phyloP scores from a whole-genome alignment of 35 echinoderm and acorn worm genomes.

The Diadema setosum region DNA sequence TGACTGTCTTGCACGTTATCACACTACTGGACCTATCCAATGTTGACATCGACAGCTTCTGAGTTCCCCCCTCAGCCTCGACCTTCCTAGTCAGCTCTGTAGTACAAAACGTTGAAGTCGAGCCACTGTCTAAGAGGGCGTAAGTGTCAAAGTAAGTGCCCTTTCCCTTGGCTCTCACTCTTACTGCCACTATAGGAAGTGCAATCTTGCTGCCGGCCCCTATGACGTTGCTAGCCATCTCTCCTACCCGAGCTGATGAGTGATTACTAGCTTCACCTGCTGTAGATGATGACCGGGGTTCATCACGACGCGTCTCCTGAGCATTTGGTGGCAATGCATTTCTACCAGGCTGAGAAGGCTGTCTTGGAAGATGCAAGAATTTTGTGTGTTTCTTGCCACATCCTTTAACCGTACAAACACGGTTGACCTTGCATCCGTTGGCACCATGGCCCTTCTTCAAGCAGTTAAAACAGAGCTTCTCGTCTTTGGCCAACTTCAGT shows the following conservation, averaged over 20 bases:
- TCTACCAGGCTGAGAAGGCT: no score
- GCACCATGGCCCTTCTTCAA: conserved; percentile 2
- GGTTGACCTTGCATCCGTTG: background rate
- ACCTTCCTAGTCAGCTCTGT: background rate
- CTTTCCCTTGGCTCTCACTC: background rate
- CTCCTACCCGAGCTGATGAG: background rate
- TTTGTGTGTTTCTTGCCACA: conserved; percentile 43
- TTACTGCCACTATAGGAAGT: conserved; percentile 11
- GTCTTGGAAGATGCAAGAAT: conserved; percentile 8
- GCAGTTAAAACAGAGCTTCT: conserved; percentile 51
- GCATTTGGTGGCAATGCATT: background rate
- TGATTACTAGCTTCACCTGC: background rate
- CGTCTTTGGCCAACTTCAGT: background rate
- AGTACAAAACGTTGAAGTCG: conserved; percentile 45
- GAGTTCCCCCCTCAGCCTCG: background rate
- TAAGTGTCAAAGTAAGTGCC: conserved; percentile 5
- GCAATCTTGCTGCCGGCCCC: conserved; percentile 14
- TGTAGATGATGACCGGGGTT: background rate
- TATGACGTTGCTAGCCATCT: background rate
- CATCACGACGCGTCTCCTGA: background rate
- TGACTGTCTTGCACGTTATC: background rate
- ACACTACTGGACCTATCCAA: background rate
- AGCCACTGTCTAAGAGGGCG: conserved; percentile 46
- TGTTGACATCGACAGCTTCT: conserved; percentile 16
- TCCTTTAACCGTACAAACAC: conserved; percentile 20